A percentile compares a stretch with the other conserved stretches of the same genome.
Evolutionary conservation across 2,113 vertebrate genomes (phyloP).

Genomic region (Sphaerodactylus townsendi): DNA sequence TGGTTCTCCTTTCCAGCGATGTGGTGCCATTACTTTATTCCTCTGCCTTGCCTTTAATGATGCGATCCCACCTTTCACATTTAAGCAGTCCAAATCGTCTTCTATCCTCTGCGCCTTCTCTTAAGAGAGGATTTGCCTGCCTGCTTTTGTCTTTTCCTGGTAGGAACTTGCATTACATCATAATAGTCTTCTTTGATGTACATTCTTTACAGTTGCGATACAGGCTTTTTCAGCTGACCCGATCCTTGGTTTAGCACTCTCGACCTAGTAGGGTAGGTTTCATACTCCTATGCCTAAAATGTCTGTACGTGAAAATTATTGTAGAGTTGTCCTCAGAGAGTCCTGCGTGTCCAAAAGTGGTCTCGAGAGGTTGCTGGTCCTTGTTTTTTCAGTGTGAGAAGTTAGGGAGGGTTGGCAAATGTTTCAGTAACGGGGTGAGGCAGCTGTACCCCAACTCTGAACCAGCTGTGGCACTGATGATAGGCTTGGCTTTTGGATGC

Average conservation of each 20-base stretch:
- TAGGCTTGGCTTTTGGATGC: background rate
- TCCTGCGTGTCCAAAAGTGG: background rate
- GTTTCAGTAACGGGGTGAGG: background rate
- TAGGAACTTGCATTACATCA: accelerated
- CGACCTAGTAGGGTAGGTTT: background rate
- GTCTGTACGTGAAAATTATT: background rate
- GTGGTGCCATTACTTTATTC: accelerated
- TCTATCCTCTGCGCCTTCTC: background rate
- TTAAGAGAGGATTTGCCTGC: accelerated
- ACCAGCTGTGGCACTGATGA: background rate
- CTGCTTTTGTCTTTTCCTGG: background rate
- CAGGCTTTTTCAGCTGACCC: background rate
- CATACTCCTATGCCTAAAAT: background rate
- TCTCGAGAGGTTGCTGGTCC: background rate
- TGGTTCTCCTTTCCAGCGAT: background rate
- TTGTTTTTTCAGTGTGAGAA: background rate
- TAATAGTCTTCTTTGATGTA: accelerated
- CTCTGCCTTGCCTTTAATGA: background rate
- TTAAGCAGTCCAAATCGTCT: background rate
- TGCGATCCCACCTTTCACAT: background rate
- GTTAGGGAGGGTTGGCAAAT: too few relatives aligned
- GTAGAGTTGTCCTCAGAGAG: background rate
- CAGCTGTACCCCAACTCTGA: background rate
- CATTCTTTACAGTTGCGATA: background rate
- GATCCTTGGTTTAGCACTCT: background rate